Evolutionary conservation across 1,140 invertebrate species (phyloP).

Genomic region (Zeugodacus cucurbitae): DNA sequence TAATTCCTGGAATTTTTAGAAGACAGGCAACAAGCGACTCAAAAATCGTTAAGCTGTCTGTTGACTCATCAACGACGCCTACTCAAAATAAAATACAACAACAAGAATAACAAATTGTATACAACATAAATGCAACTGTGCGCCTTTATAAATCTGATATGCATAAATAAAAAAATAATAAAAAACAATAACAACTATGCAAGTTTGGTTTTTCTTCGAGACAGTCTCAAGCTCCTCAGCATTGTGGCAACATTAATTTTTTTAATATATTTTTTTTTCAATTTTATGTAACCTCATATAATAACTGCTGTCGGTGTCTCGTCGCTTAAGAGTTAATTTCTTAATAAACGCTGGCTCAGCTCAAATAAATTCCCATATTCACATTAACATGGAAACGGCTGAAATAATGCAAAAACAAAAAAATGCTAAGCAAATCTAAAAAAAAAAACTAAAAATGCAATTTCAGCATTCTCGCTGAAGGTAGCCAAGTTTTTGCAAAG

Average conservation of each 20-base stretch:
- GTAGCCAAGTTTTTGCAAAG: not conserved
- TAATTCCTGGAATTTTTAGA: not conserved
- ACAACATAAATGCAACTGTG: not conserved
- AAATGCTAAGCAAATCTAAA: not conserved
- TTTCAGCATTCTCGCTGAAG: not conserved
- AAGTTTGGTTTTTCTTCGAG: not conserved
- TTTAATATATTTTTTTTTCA: no score
- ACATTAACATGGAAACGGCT: slow-evolving; percentile 13
- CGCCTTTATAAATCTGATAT: not conserved
- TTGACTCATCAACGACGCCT: slow-evolving; percentile 28
- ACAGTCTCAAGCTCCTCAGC: no score
- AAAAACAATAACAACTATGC: not conserved
- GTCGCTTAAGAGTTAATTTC: slow-evolving; percentile 7
- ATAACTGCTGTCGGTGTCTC: not conserved
- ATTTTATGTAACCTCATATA: not conserved
- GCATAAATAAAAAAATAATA: not conserved
- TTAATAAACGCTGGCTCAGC: slow-evolving; percentile 22
- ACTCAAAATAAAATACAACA: not conserved
- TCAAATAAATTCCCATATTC: slow-evolving; percentile 29
- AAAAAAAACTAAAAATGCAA: not conserved
- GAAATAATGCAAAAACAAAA: not conserved
- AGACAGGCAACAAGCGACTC: not conserved
- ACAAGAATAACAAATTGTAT: not conserved
- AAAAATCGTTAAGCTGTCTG: not conserved
- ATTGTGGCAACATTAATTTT: no score